Evolutionary conservation across 2,113 vertebrate genomes (phyloP).

Genomic region (Xiphophorus maculatus): DNA sequence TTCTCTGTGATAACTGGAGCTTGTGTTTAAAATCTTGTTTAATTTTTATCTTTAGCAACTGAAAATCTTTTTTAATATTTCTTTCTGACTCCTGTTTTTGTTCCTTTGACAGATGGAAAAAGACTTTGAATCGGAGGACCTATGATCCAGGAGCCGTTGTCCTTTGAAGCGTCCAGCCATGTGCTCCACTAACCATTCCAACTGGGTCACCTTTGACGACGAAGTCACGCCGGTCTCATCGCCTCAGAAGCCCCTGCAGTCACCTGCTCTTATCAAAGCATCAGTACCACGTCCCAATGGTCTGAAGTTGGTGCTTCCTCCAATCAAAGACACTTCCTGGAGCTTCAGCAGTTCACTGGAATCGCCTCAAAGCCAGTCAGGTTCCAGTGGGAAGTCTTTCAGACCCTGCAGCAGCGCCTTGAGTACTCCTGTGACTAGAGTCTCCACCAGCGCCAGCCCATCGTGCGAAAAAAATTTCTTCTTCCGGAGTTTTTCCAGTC

Average conservation of each 20-base stretch:
- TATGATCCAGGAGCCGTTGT: slow-evolving; percentile 21
- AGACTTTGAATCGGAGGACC: slow-evolving; percentile 17
- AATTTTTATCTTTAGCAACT: not conserved
- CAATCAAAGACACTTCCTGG: slow-evolving; percentile 81
- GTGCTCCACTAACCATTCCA: slow-evolving; percentile 92
- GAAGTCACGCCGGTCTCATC: slow-evolving; percentile 82
- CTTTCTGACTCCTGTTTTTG: slow-evolving; percentile 26
- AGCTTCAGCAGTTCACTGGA: slow-evolving; percentile 83
- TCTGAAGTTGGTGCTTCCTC: slow-evolving; percentile 87
- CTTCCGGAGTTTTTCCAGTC: slow-evolving; percentile 73
- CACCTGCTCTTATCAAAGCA: slow-evolving; percentile 72
- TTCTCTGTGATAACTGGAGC: slow-evolving; percentile 14
- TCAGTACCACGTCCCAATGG: slow-evolving; percentile 87
- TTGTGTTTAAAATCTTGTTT: not conserved
- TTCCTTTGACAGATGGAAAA: slow-evolving; percentile 57
- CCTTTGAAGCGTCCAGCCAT: slow-evolving; percentile 71
- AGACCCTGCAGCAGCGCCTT: slow-evolving; percentile 90
- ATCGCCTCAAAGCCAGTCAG: slow-evolving; percentile 85
- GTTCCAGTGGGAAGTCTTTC: slow-evolving; percentile 85
- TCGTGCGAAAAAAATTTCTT: slow-evolving; percentile 78
- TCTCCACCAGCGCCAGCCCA: slow-evolving; percentile 75
- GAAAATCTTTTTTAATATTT: not conserved
- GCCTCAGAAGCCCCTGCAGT: slow-evolving; percentile 78
- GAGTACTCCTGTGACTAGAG: slow-evolving; percentile 87
- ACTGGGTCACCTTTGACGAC: slow-evolving; percentile 97